These are phyloP conservation scores for Caenorhabditis sp. DNA, from an alignment of 2,888 invertebrate species.

Conservation along the genomic window DNA sequence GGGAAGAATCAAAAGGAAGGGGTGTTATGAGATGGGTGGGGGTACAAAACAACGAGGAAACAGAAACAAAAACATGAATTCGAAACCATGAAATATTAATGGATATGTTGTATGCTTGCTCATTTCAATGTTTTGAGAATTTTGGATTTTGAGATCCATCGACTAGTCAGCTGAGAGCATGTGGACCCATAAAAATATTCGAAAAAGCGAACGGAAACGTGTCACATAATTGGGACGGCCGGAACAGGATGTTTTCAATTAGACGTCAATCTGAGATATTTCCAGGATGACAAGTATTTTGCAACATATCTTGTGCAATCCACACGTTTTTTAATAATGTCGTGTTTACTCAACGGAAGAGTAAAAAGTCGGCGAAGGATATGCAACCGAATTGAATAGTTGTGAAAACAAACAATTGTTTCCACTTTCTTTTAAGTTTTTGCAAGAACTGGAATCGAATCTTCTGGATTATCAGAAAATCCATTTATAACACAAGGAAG, in stretches of 20 bases:
- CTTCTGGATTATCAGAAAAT: conserved; percentile 17
- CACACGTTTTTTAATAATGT: conserved; percentile 36
- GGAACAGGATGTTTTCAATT: conserved; percentile 24
- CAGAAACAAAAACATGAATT: not conserved
- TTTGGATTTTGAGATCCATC: too few species aligned
- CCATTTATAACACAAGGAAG: not conserved
- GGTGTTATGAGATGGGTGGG: not conserved
- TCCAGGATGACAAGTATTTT: not conserved
- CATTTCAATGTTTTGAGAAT: too few species aligned
- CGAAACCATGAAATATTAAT: too few species aligned
- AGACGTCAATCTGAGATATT: not conserved
- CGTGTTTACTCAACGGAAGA: conserved; percentile 54
- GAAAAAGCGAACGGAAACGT: conserved; percentile 17
- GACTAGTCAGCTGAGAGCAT: too few species aligned
- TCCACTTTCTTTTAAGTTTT: conserved; percentile 33
- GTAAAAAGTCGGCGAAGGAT: conserved; percentile 46
- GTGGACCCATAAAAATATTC: not conserved
- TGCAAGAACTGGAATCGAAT: not conserved
- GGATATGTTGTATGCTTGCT: too few species aligned
- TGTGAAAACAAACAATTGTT: conserved; percentile 59
- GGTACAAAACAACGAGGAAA: not conserved
- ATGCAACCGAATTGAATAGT: conserved; percentile 53
- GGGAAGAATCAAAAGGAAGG: conserved; percentile 21
- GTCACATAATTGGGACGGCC: conserved; percentile 7
- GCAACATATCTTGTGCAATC: conserved; percentile 18